Conservation (phyloP, 2,888 invertebrate genomes). For the Rhogogaster chlorosoma region DNA sequence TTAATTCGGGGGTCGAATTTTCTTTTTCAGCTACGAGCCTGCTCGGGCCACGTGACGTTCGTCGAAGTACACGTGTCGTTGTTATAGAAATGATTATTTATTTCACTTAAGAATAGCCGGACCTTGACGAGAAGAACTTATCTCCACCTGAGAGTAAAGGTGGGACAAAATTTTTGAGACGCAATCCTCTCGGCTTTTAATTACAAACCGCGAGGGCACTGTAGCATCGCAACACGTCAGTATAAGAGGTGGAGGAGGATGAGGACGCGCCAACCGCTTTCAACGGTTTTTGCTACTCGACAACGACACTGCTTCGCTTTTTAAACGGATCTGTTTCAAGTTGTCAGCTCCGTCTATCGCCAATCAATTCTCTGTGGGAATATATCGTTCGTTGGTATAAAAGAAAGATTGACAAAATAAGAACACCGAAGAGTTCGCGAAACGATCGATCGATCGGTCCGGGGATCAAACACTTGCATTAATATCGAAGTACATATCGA, state of each 20-base stretch:
- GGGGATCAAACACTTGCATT: not conserved
- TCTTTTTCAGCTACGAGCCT: not conserved
- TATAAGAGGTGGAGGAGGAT: constrained; percentile 26
- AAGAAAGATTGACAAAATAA: not conserved
- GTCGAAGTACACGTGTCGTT: constrained; percentile 5
- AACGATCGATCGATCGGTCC: not conserved
- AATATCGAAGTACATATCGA: not conserved
- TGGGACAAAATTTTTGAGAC: constrained; percentile 40
- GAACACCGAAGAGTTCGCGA: not conserved
- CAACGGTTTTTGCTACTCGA: constrained; percentile 41
- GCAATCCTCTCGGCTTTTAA: constrained; percentile 47
- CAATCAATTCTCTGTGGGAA: constrained; percentile 25
- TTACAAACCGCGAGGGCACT: constrained; percentile 48
- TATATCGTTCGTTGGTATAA: not conserved
- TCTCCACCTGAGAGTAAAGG: not conserved
- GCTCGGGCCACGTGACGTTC: constrained; percentile 6
- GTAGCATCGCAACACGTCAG: constrained; percentile 52
- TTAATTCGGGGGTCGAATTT: not conserved
- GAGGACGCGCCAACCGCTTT: constrained; percentile 34
- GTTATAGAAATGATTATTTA: not conserved
- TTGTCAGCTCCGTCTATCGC: constrained; percentile 49
- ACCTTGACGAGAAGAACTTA: not conserved
- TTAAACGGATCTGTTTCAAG: constrained; percentile 48
- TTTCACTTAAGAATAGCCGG: not conserved
- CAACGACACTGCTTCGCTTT: constrained; percentile 50